Evolutionary conservation across 2,888 invertebrate species (phyloP).

Genomic region (Plebejus argus): DNA sequence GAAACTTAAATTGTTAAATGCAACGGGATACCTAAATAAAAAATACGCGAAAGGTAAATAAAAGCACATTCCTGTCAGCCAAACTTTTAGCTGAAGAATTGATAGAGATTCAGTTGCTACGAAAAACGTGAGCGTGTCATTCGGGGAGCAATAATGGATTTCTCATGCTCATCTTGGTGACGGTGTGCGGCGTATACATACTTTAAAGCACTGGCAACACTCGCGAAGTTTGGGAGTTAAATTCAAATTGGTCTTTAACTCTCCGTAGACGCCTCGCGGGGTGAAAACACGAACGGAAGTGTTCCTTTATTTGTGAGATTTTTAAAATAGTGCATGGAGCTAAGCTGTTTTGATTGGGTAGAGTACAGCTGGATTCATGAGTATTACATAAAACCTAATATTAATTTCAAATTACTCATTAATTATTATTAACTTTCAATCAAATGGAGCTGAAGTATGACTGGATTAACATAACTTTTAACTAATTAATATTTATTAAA

Average conservation of each 20-base stretch:
- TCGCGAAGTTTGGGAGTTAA: constrained; percentile 64
- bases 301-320: too few relatives aligned
- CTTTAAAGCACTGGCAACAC: constrained; percentile 76
- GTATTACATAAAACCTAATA: too few relatives aligned
- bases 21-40: not conserved
- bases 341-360: too few relatives aligned
- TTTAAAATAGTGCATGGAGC: too few relatives aligned
- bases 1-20: not conserved
- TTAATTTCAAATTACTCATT: too few relatives aligned
- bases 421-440: too few relatives aligned
- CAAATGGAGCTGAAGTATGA: too few relatives aligned
- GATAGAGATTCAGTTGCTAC: constrained; percentile 32
- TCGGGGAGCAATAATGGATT: constrained; percentile 69
- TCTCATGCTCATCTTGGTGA: constrained; percentile 72
- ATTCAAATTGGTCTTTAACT: constrained; percentile 61
- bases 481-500: too few relatives aligned
- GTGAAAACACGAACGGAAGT: not conserved
- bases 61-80: constrained; percentile 7
- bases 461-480: too few relatives aligned
- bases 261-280: constrained; percentile 26
- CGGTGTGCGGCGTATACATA: constrained; percentile 73
- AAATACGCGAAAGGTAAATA: constrained; percentile 17
- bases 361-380: too few relatives aligned
- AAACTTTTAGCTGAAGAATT: constrained; percentile 27
- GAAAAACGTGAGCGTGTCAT: constrained; percentile 36